A percentile compares a stretch with the other conserved stretches of the same genome.
phyloP scores from a whole-genome alignment of 2,797 vertebrate species.

The Mionectes olivaceus region DNA sequence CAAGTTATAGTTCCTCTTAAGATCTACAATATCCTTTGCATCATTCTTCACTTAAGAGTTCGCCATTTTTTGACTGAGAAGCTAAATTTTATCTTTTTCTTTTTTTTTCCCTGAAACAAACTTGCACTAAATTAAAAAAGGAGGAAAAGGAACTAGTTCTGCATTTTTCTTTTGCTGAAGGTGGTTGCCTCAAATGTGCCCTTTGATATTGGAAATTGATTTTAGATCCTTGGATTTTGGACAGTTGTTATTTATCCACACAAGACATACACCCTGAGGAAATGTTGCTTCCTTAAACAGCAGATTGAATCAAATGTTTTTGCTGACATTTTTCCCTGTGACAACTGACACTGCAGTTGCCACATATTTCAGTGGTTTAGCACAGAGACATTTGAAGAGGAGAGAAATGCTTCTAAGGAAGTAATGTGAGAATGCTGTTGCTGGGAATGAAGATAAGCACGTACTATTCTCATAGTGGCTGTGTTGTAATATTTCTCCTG shows the following conservation, averaged over 20 bases:
- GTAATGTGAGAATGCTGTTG: not conserved
- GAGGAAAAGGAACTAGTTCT: not conserved
- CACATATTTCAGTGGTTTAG: slow-evolving; percentile 35
- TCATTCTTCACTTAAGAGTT: not conserved
- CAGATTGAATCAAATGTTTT: slow-evolving; percentile 65
- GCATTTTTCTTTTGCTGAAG: not conserved
- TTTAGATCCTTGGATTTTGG: slow-evolving; percentile 35
- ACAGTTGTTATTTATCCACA: slow-evolving; percentile 59
- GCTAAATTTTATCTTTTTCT: not conserved
- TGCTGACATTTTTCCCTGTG: slow-evolving; percentile 57
- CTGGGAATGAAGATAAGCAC: slow-evolving; percentile 37
- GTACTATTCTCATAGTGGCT: not conserved
- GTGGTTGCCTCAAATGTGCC: not conserved
- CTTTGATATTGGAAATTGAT: slow-evolving; percentile 38
- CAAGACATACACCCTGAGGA: slow-evolving; percentile 16
- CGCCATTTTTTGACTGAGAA: not conserved
- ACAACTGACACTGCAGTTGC: slow-evolving; percentile 58
- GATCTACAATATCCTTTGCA: not conserved
- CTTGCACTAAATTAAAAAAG: not conserved
- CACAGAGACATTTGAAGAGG: not conserved
- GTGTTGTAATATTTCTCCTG: not conserved
- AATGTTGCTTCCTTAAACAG: slow-evolving; percentile 42
- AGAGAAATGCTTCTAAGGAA: slow-evolving; percentile 15
- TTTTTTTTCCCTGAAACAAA: not conserved
- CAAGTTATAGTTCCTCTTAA: not conserved